phyloP scores from a whole-genome alignment of 2,888 invertebrate species.

The Strigamia crassipes region DNA sequence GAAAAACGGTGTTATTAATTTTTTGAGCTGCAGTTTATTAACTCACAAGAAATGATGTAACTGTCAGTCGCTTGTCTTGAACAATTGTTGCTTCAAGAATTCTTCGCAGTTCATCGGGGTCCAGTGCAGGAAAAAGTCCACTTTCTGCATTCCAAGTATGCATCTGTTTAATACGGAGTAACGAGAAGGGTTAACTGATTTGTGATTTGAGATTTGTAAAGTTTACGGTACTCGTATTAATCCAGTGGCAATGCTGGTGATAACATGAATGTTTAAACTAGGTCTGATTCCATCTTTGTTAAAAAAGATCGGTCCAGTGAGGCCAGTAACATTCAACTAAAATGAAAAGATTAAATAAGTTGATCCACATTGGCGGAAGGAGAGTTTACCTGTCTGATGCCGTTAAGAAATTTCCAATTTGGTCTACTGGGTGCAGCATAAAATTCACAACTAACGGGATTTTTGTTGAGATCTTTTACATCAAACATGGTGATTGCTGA shows the following conservation, averaged over 20 bases:
- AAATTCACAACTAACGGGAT: slow-evolving; percentile 8
- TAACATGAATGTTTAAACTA: slow-evolving; percentile 75
- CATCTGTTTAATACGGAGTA: background rate
- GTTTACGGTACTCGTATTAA: background rate
- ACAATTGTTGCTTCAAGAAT: slow-evolving; percentile 20
- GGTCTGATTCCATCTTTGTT: slow-evolving; percentile 86
- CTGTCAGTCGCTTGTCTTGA: background rate
- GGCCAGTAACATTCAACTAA: slow-evolving; percentile 88
- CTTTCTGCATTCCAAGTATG: background rate
- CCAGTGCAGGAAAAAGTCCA: background rate
- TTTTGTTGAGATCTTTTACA: slow-evolving; percentile 71
- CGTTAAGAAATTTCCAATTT: background rate
- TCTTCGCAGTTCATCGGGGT: background rate
- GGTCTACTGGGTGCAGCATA: background rate
- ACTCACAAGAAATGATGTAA: slow-evolving; percentile 3
- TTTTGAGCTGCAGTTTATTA: background rate
- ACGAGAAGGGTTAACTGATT: background rate
- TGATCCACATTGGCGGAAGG: background rate
- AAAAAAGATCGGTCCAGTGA: slow-evolving; percentile 90
- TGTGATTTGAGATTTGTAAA: background rate
- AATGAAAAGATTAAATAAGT: background rate
- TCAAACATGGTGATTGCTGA: slow-evolving; percentile 57
- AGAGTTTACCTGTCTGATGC: background rate
- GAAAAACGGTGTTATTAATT: background rate
- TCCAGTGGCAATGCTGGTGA: background rate